Conservation (phyloP, 2,888 invertebrate genomes). For the Encarsia formosa region DNA sequence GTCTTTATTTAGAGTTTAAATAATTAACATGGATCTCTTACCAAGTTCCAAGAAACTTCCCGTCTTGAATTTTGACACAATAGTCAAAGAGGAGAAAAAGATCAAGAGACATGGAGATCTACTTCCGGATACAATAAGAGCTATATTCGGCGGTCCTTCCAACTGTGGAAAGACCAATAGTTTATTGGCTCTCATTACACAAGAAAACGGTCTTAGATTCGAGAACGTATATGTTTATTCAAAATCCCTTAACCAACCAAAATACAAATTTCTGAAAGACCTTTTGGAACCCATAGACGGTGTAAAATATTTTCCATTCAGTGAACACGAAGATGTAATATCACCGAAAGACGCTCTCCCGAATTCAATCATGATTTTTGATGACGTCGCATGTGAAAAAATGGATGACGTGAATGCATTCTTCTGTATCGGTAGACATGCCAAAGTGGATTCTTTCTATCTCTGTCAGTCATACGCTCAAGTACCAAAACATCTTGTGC, state of each 20-base stretch:
- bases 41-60: background rate
- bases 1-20: background rate
- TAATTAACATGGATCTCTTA: background rate
- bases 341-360: background rate
- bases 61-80: background rate
- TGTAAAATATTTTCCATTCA: too few species aligned
- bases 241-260: conserved; percentile 8
- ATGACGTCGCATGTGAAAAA: too few species aligned
- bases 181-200: conserved; percentile 2
- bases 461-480: too few species aligned
- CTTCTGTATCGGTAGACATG: too few species aligned
- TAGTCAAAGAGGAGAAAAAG: background rate
- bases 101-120: conserved; percentile 1
- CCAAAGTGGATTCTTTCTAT: too few species aligned
- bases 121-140: conserved; percentile 5
- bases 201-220: conserved; percentile 2
- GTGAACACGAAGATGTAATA: conserved; percentile 14
- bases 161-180: conserved; percentile 7
- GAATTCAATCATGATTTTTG: too few species aligned
- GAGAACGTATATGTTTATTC: conserved; percentile 3
- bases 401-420: too few species aligned
- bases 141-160: conserved; percentile 1
- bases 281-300: too few species aligned
- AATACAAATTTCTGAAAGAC: too few species aligned
- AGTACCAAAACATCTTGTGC: conserved; percentile 43